Evolutionary conservation across 2,113 vertebrate species (phyloP).

Genomic region (Cygnus atratus): DNA sequence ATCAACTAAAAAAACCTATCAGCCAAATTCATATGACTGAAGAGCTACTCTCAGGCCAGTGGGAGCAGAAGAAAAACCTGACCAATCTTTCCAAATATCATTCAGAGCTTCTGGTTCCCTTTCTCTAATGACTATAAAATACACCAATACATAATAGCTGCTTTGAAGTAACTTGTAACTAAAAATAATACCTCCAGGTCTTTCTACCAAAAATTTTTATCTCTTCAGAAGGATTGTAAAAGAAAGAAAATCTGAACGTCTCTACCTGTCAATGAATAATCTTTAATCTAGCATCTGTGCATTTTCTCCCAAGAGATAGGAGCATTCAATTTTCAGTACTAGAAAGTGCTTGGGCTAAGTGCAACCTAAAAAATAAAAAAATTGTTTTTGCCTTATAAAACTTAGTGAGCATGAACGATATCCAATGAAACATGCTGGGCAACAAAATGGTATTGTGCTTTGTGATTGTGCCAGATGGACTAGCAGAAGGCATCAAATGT

Average conservation of each 20-base stretch:
- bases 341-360: not conserved
- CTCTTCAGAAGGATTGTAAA: not conserved
- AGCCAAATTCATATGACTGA: not conserved
- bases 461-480: not conserved
- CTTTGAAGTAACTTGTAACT: not conserved
- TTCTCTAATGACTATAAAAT: not conserved
- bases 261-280: constrained; percentile 31
- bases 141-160: not conserved
- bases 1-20: not conserved
- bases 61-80: not conserved
- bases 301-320: not conserved
- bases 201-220: not conserved
- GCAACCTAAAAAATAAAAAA: not conserved
- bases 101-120: not conserved
- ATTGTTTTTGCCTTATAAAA: not conserved
- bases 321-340: constrained; percentile 6
- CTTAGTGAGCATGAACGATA: not conserved
- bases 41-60: not conserved
- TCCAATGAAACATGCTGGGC: not conserved
- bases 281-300: constrained; percentile 22
- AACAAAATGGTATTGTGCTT: not conserved
- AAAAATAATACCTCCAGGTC: not conserved
- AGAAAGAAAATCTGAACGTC: constrained; percentile 11
- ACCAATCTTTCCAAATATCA: not conserved
- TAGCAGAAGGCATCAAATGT: not conserved